Evolutionary conservation across 1,140 invertebrate species (phyloP).

Genomic region (Diploscapter pachys): DNA sequence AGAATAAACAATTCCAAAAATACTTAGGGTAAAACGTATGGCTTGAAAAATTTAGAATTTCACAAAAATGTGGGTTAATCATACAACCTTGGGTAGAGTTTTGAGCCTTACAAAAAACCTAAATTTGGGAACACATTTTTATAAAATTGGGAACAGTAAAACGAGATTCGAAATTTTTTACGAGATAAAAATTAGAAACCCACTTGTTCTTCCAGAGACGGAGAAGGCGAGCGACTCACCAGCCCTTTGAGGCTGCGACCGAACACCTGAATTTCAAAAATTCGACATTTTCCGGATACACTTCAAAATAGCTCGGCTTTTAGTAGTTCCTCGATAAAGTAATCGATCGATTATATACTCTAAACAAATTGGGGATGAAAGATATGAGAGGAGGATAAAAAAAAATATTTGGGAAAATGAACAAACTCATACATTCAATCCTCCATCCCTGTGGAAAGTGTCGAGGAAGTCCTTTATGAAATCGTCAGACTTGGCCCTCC

Average conservation of each 20-base stretch:
- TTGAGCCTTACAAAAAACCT: too few species aligned
- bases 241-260: constrained; percentile 38
- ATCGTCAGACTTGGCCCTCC: constrained; percentile 53
- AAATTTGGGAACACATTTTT: too few species aligned
- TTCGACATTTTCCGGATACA: background rate
- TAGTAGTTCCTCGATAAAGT: background rate
- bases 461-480: constrained; percentile 54
- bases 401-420: background rate
- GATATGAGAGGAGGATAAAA: background rate
- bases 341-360: background rate
- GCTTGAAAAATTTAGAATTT: too few species aligned
- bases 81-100: too few species aligned
- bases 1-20: too few species aligned
- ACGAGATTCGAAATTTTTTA: too few species aligned
- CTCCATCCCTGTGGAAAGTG: constrained; percentile 55
- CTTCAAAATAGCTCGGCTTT: background rate
- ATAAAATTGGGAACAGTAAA: too few species aligned
- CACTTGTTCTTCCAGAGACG: constrained; percentile 24
- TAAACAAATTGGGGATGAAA: background rate
- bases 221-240: constrained; percentile 41
- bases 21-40: too few species aligned
- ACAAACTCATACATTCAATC: constrained; percentile 34
- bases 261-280: constrained; percentile 23
- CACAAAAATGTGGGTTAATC: too few species aligned
- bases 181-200: too few species aligned